Percentiles rank a stretch among this genome's conserved stretches.
These are phyloP conservation scores for Subacronicta megacephala DNA, from an alignment of 2,888 invertebrate genomes.

Conservation along the genomic window DNA sequence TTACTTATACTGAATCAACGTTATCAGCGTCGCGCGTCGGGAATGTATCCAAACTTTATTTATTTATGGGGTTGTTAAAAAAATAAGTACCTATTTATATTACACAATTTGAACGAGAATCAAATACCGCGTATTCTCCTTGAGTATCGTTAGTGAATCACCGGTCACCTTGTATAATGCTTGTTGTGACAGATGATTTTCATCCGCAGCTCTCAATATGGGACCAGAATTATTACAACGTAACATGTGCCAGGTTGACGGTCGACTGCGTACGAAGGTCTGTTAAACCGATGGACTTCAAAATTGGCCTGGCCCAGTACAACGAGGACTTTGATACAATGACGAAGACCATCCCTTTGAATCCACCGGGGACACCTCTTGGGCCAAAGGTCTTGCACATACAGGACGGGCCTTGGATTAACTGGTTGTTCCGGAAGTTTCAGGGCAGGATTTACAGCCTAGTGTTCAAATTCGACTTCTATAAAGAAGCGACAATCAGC, in stretches of 20 bases:
- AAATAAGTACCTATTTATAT: too few relatives aligned
- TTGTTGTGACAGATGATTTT: too few relatives aligned
- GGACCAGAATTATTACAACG: not conserved
- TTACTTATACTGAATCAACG: too few relatives aligned
- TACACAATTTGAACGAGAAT: too few relatives aligned
- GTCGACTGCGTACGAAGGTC: not conserved
- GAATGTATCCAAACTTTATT: too few relatives aligned
- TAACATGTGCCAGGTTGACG: slow-evolving; percentile 1
- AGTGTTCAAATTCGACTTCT: slow-evolving; percentile 4
- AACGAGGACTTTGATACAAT: not conserved
- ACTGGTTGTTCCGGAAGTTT: not conserved
- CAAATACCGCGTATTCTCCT: too few relatives aligned
- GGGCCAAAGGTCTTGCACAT: not conserved
- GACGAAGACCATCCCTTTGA: slow-evolving; percentile 1
- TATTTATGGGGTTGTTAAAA: too few relatives aligned
- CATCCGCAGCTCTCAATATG: slow-evolving; percentile 9
- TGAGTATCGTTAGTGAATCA: too few relatives aligned
- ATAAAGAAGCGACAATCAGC: not conserved
- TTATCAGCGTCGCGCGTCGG: too few relatives aligned
- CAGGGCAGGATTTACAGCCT: not conserved
- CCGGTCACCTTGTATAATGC: too few relatives aligned
- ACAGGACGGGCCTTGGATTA: not conserved
- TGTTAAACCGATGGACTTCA: not conserved
- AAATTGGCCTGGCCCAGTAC: not conserved
- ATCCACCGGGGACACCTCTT: too few relatives aligned